Evolutionary conservation across 2,888 invertebrate species (phyloP).

Genomic region (Polydrusus tereticollis): DNA sequence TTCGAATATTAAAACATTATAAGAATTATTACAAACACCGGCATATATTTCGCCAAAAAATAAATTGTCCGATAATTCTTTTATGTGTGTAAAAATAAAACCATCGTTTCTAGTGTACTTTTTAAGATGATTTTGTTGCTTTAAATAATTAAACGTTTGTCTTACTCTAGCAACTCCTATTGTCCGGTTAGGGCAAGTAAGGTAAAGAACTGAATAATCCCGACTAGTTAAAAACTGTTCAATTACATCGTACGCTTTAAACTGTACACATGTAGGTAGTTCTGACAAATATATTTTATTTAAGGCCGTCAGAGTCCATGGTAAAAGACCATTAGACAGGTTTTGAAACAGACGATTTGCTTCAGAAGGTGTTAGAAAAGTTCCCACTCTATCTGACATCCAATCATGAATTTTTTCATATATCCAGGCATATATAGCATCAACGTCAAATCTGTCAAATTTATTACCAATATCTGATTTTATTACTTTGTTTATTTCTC

Average conservation of each 20-base stretch:
- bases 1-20: neutral
- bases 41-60: neutral
- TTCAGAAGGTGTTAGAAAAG: neutral
- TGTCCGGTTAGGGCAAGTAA: neutral
- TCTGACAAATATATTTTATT: conserved; percentile 4
- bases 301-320: neutral
- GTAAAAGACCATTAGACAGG: neutral
- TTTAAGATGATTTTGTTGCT: neutral
- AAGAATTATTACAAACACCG: neutral
- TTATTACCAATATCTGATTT: neutral
- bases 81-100: neutral
- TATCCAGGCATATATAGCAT: neutral
- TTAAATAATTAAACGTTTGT: conserved; percentile 4
- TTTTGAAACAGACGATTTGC: neutral
- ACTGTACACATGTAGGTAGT: neutral
- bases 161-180: neutral
- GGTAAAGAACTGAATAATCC: neutral
- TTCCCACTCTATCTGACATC: conserved; percentile 21
- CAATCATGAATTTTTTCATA: conserved; percentile 7
- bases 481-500: neutral
- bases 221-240: neutral
- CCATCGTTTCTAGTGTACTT: neutral
- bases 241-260: neutral
- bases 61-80: neutral
- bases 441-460: conserved; percentile 1